Base-by-base conservation (phyloP, 2,113 vertebrate genomes). In the Ifrita kowaldi region DNA sequence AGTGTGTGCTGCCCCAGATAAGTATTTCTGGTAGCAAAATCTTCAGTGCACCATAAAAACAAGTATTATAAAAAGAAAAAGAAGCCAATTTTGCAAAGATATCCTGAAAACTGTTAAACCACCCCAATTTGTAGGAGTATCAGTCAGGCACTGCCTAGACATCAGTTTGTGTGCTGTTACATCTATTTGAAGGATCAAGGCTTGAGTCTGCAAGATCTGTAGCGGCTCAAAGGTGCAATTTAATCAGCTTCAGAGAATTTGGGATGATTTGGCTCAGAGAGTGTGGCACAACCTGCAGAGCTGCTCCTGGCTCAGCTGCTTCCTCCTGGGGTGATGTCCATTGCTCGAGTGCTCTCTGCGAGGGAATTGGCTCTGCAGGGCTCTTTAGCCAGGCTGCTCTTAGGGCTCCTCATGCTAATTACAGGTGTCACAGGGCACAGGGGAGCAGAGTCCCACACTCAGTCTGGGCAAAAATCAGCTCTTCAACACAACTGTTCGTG, bases 21-120 rank as follows among this genome's bases (percentile, higher is more conserved):
- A 83, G 27, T 53, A 69, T 67, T 95, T 87, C 84, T 86, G 77
- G 55, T 77, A 90, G 75, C 27, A 83, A 91, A 77, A 74, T 65
- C 57, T 74, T 86, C 41, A 73, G 24, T 70, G 57, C 19, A 55
- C 33, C 22, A 76, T 32, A 69, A 73, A 83, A 73, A 22, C 55
- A 83, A 90, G n/a, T 76, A 52, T 32, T 64, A 16, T 10, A 24
- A 28, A 59, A 89, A 24, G 21, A 9, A 28, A 35, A 83, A 14
- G 0, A 41, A 78, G 26, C 47, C 7, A 56, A 16, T 41, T 83
- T 44, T 83, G 53, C 35, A 69, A 65, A 59, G 49, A 26, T 10
- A 77, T 42, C 22, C 19, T 74, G 42, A 62, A 90, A 85, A 59
- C 13, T 1, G 5, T 67, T 47, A 52, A 83, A 37, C 23, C 17